Percentiles rank a stretch among this genome's conserved stretches.
phyloP scores from a whole-genome alignment of 2,113 vertebrate genomes.

The Saccopteryx leptura region DNA sequence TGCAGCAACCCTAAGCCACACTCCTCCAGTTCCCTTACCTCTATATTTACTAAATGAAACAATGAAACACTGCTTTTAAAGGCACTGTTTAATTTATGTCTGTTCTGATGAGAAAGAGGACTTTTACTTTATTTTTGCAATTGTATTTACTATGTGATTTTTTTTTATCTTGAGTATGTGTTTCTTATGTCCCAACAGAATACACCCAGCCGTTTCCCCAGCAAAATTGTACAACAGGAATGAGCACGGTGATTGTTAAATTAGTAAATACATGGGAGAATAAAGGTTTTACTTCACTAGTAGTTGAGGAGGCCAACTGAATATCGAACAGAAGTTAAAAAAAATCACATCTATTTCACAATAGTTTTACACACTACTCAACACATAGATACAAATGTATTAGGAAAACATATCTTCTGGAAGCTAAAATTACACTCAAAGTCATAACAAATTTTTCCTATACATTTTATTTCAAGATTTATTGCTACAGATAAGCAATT shows the following conservation, averaged over 20 bases:
- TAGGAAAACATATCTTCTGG: neutral
- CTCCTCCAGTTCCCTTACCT: too few species aligned
- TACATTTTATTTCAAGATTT: neutral
- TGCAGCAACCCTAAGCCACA: too few species aligned
- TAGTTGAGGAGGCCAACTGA: neutral
- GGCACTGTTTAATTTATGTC: too few species aligned
- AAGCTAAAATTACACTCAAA: slow-evolving; percentile 3
- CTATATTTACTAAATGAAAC: too few species aligned
- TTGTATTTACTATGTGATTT: neutral
- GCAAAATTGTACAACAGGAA: neutral
- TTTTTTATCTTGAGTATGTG: neutral
- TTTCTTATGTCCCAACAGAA: neutral
- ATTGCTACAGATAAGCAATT: neutral
- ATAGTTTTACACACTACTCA: neutral
- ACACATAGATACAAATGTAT: neutral
- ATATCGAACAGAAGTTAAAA: neutral
- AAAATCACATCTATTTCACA: neutral
- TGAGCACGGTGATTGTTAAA: neutral
- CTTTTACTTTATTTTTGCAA: neutral
- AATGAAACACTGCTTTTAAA: too few species aligned
- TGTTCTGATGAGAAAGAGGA: neutral
- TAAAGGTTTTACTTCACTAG: neutral
- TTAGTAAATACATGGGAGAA: neutral
- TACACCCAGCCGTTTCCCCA: neutral
- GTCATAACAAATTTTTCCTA: neutral